A percentile compares a stretch with the other conserved stretches of the same genome.
Conservation (phyloP, 2,797 vertebrate genomes). For the Bradypodion pumilum region DNA sequence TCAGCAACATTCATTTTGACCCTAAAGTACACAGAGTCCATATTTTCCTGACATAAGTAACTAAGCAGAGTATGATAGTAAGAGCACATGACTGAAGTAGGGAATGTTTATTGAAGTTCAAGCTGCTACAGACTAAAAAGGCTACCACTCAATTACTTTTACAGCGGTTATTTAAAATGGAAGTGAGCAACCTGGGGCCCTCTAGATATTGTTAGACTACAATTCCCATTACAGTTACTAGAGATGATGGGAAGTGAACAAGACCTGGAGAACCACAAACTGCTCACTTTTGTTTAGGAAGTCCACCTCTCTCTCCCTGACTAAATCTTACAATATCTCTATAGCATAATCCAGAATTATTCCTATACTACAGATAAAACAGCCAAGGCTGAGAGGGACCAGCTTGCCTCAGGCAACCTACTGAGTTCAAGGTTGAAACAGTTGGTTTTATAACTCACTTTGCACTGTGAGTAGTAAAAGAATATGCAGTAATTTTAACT, state of each 20-base stretch:
- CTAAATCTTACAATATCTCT: neutral
- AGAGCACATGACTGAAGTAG: neutral
- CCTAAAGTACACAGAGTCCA: neutral
- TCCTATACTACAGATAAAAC: neutral
- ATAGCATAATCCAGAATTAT: neutral
- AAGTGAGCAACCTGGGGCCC: neutral
- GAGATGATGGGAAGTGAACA: neutral
- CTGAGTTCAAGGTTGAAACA: neutral
- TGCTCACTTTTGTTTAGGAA: neutral
- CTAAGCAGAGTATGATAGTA: neutral
- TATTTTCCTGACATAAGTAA: slow-evolving; percentile 12
- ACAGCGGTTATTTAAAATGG: neutral
- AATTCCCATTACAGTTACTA: neutral
- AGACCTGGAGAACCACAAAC: neutral
- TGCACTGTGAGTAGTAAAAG: neutral
- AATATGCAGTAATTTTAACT: neutral
- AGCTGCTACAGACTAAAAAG: neutral
- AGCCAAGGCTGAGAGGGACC: neutral
- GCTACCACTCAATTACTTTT: neutral
- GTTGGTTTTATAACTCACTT: neutral
- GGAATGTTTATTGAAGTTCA: neutral
- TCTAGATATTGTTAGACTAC: neutral
- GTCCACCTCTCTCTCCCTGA: neutral
- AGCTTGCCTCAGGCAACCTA: neutral
- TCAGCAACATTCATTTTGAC: neutral